Percentiles rank a stretch among this genome's conserved stretches.
phyloP scores from a whole-genome alignment of 2,888 invertebrate species.

The Germaria angustata region DNA sequence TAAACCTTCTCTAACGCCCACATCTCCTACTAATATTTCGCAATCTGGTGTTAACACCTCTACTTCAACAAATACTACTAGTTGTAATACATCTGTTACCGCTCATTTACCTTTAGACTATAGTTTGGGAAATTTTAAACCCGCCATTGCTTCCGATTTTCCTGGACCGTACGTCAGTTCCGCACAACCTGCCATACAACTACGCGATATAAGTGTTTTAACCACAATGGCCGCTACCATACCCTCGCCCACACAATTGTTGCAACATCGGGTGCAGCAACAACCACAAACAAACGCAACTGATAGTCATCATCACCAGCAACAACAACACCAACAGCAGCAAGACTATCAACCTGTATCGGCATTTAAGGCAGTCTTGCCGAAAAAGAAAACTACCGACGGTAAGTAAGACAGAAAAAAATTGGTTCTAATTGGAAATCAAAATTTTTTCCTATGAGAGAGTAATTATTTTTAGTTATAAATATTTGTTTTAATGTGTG shows the following conservation, averaged over 20 bases:
- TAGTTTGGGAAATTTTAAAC: slow-evolving; percentile 78
- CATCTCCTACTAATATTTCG: slow-evolving; percentile 27
- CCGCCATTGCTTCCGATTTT: slow-evolving; percentile 76
- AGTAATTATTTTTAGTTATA: too few relatives aligned
- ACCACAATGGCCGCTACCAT: slow-evolving; percentile 74
- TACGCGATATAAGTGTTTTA: slow-evolving; percentile 76
- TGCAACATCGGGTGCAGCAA: slow-evolving; percentile 75
- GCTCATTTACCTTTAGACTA: slow-evolving; percentile 78
- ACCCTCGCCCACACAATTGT: slow-evolving; percentile 75
- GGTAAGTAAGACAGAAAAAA: slow-evolving; percentile 73
- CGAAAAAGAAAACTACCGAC: slow-evolving; percentile 79
- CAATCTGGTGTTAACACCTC: slow-evolving; percentile 22
- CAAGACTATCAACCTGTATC: slow-evolving; percentile 76
- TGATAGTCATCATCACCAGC: slow-evolving; percentile 63
- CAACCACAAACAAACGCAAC: slow-evolving; percentile 69
- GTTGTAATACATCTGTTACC: slow-evolving; percentile 38
- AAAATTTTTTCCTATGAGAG: too few relatives aligned
- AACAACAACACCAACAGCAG: slow-evolving; percentile 60
- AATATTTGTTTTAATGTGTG: too few relatives aligned
- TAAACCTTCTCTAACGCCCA: slow-evolving; percentile 71
- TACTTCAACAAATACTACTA: slow-evolving; percentile 1
- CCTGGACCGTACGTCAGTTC: slow-evolving; percentile 74
- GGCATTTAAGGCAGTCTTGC: slow-evolving; percentile 79
- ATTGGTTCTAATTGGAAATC: slow-evolving; percentile 29
- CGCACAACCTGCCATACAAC: slow-evolving; percentile 72